These are phyloP conservation scores for Notarius lentiginosus DNA, from an alignment of 2,113 vertebrate species.

Conservation along the genomic window DNA sequence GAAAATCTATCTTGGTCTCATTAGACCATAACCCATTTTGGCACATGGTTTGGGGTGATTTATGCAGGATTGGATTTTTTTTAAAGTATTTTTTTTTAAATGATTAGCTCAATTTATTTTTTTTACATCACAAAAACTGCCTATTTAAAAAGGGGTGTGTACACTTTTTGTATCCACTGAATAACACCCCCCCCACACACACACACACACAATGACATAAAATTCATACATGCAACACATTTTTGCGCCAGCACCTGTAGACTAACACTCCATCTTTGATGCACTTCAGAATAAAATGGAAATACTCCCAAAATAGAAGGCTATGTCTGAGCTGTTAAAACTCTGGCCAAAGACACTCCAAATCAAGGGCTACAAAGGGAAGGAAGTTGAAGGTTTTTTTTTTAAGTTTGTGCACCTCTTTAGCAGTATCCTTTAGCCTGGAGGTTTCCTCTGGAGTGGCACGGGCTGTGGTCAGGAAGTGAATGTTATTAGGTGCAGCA, in stretches of 20 bases:
- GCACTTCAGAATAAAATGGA: constrained; percentile 59
- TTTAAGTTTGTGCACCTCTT: constrained; percentile 64
- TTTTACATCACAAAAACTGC: no score
- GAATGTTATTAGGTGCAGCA: constrained; percentile 33
- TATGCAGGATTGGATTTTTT: no score
- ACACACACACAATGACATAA: background rate
- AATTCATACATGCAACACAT: background rate
- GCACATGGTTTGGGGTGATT: no score
- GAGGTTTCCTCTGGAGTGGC: constrained; percentile 72
- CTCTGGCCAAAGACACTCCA: constrained; percentile 50
- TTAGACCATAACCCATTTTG: no score
- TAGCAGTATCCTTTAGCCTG: constrained; percentile 73
- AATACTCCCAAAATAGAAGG: constrained; percentile 54
- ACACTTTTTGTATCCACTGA: background rate
- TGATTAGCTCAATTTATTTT: no score
- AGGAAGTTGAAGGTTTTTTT: constrained; percentile 62
- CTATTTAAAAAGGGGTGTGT: no score
- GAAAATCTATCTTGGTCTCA: no score
- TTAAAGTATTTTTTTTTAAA: no score
- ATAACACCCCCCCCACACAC: background rate
- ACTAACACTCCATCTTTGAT: constrained; percentile 5
- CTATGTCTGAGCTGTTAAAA: constrained; percentile 60
- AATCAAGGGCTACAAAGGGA: constrained; percentile 46
- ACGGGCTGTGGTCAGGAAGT: constrained; percentile 63
- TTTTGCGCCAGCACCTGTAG: background rate